Evolutionary conservation across 1,140 invertebrate species (phyloP).

Genomic region (Drosophila parvula): DNA sequence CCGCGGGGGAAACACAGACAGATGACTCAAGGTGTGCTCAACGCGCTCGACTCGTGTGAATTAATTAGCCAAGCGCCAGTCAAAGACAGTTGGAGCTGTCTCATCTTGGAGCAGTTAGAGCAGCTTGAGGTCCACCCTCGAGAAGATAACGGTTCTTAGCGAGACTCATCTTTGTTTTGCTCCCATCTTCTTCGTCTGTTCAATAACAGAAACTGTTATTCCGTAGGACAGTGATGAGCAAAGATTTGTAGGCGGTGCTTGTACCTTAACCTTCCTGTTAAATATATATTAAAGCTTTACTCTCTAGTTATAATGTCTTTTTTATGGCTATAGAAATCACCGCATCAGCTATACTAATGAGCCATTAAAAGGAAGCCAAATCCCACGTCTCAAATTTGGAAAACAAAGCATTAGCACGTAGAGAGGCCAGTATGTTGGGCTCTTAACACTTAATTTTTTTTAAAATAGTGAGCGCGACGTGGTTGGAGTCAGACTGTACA

Average conservation of each 20-base stretch:
- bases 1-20: constrained; percentile 20
- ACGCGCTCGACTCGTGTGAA: constrained; percentile 11
- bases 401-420: constrained; percentile 32
- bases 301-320: too few relatives aligned
- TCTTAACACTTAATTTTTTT: not conserved
- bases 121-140: not conserved
- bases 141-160: not conserved
- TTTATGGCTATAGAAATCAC: not conserved
- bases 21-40: constrained; percentile 32
- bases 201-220: not conserved
- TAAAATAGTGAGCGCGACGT: constrained; percentile 12
- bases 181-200: not conserved
- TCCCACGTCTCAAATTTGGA: constrained; percentile 16
- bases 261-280: not conserved
- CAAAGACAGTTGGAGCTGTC: not conserved
- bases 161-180: constrained; percentile 8
- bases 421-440: not conserved
- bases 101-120: too few relatives aligned
- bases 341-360: not conserved
- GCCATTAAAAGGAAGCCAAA: constrained; percentile 29
- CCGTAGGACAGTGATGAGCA: not conserved
- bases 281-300: too few relatives aligned
- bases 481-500: constrained; percentile 20
- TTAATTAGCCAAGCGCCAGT: constrained; percentile 37
- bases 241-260: too few relatives aligned